phyloP scores from a whole-genome alignment of 1,140 invertebrate genomes.

The Drosophila sucinea region DNA sequence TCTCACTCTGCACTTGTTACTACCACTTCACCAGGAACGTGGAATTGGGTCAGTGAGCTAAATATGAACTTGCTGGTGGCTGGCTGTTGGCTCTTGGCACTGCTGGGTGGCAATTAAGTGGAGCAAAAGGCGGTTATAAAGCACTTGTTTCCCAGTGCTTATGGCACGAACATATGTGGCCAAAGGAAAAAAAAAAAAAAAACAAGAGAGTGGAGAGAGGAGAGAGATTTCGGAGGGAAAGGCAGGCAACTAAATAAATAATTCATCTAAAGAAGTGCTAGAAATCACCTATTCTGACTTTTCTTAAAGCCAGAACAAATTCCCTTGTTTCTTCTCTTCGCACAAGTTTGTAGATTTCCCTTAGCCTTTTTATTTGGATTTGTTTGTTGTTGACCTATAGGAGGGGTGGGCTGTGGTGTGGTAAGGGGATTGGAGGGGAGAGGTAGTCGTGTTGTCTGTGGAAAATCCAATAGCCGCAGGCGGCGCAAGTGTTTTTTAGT shows the following conservation, averaged over 20 bases:
- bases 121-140: constrained; percentile 17
- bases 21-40: constrained; percentile 8
- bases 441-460: constrained; percentile 17
- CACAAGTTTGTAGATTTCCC: no score
- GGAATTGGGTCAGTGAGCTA: constrained; percentile 16
- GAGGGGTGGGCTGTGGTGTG: background rate
- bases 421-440: no score
- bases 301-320: background rate
- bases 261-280: no score
- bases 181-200: background rate
- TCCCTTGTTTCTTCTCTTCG: background rate
- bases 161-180: background rate
- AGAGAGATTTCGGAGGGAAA: no score
- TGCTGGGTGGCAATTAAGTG: constrained; percentile 20
- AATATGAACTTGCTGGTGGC: constrained; percentile 13
- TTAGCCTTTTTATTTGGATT: constrained; percentile 13
- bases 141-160: background rate
- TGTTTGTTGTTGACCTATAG: constrained; percentile 44
- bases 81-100: no score
- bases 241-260: no score
- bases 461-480: constrained; percentile 50
- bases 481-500: constrained; percentile 59
- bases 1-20: constrained; percentile 9
- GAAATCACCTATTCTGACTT: no score
- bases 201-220: no score